A percentile compares a stretch with the other conserved stretches of the same genome.
These are phyloP conservation scores for Chrysopilus asiliformis DNA, from an alignment of 2,888 invertebrate genomes.

Conservation along the genomic window DNA sequence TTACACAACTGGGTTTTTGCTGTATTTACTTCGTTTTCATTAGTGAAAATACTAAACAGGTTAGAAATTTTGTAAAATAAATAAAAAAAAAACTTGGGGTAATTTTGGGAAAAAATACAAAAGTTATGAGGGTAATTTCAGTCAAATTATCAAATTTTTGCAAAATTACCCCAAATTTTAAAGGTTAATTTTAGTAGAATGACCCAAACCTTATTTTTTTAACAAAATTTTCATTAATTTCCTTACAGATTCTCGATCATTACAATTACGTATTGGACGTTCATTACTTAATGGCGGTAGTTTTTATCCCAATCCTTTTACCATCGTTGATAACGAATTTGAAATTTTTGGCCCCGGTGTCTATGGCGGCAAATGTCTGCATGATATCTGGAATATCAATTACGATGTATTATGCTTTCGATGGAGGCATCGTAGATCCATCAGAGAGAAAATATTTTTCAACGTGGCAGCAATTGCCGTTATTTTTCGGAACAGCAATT, in stretches of 20 bases:
- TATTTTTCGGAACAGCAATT: conserved; percentile 91
- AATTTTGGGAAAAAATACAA: too few relatives aligned
- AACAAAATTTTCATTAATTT: conserved; percentile 2
- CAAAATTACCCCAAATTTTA: too few relatives aligned
- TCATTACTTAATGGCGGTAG: conserved; percentile 59
- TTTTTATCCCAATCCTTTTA: conserved; percentile 56
- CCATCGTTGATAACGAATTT: conserved; percentile 64
- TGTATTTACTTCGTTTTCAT: conserved; percentile 95
- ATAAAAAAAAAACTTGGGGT: background rate
- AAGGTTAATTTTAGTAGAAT: too few relatives aligned
- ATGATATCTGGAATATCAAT: conserved; percentile 61
- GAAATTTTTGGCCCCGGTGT: conserved; percentile 63
- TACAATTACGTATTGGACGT: conserved; percentile 48
- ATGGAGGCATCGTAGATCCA: conserved; percentile 57
- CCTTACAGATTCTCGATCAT: conserved; percentile 48
- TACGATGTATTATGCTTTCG: conserved; percentile 61
- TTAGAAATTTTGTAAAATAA: conserved; percentile 23
- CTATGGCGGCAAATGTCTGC: conserved; percentile 62
- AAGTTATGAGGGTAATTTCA: too few relatives aligned
- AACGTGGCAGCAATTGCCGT: conserved; percentile 50
- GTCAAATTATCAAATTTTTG: too few relatives aligned
- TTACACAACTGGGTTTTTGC: conserved; percentile 97
- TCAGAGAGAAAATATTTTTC: conserved; percentile 47
- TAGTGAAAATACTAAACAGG: conserved; percentile 70
- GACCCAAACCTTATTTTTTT: too few relatives aligned